phyloP scores from a whole-genome alignment of 1,140 invertebrate genomes.

The Drosophila punjabiensis region DNA sequence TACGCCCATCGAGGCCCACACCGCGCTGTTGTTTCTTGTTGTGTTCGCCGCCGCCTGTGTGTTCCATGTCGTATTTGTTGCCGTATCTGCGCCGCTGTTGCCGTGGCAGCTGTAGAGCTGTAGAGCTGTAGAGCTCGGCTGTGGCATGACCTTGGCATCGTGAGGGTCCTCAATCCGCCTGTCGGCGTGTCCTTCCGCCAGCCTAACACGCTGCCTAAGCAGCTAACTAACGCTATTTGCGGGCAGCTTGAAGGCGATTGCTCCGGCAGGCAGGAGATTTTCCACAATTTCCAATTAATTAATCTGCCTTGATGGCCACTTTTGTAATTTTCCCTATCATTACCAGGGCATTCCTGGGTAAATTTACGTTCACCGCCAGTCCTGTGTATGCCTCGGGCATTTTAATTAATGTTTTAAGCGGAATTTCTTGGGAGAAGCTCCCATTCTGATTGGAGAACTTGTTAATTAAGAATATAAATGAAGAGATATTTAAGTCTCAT shows the following conservation, averaged over 20 bases:
- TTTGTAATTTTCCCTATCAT: slow-evolving; percentile 15
- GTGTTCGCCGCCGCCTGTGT: slow-evolving; percentile 5
- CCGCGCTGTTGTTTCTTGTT: slow-evolving; percentile 37
- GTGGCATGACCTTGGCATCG: slow-evolving; percentile 54
- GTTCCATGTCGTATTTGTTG: slow-evolving; percentile 36
- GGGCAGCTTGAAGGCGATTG: slow-evolving; percentile 15
- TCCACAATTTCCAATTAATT: slow-evolving; percentile 34
- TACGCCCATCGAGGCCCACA: slow-evolving; percentile 67
- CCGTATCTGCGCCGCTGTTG: slow-evolving; percentile 15
- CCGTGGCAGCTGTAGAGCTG: slow-evolving; percentile 27
- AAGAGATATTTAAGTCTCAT: neutral
- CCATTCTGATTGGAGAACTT: neutral
- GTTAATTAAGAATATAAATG: neutral
- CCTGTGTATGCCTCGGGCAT: neutral
- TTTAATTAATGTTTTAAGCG: slow-evolving; percentile 6
- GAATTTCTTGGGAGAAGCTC: neutral
- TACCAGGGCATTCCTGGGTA: neutral
- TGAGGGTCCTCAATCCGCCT: slow-evolving; percentile 59
- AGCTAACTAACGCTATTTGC: slow-evolving; percentile 49
- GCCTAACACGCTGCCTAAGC: slow-evolving; percentile 39
- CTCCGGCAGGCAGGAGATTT: slow-evolving; percentile 5
- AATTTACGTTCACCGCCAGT: neutral
- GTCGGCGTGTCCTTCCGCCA: slow-evolving; percentile 51
- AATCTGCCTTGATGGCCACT: slow-evolving; percentile 27
- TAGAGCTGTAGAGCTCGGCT: slow-evolving; percentile 16